phyloP scores from a whole-genome alignment of 2,113 vertebrate genomes.

The Danio rerio region GRCz12tu NC_133186.1:8865001-8865500 shows the following conservation, averaged over 20 bases:
- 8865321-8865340: neutral
- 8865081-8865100: constrained; percentile 16
- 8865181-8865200: neutral
- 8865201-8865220: neutral
- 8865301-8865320: neutral
- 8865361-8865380: neutral
- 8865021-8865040: neutral
- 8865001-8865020: constrained; percentile 19
- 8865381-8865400: neutral
- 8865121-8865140: neutral
- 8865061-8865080: neutral
- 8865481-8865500: neutral
- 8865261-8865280: neutral
- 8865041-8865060: neutral
- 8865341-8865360: neutral
- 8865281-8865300: neutral
- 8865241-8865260: constrained; percentile 10
- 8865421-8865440: too few species aligned
- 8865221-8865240: constrained; percentile 10
- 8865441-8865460: too few species aligned
- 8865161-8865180: constrained; percentile 12
- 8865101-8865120: constrained; percentile 10
- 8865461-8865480: too few species aligned
- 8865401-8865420: neutral
- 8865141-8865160: constrained; percentile 5